Evolutionary conservation across 2,888 invertebrate genomes (phyloP).

Genomic region (Calliphora vomitoria): DNA sequence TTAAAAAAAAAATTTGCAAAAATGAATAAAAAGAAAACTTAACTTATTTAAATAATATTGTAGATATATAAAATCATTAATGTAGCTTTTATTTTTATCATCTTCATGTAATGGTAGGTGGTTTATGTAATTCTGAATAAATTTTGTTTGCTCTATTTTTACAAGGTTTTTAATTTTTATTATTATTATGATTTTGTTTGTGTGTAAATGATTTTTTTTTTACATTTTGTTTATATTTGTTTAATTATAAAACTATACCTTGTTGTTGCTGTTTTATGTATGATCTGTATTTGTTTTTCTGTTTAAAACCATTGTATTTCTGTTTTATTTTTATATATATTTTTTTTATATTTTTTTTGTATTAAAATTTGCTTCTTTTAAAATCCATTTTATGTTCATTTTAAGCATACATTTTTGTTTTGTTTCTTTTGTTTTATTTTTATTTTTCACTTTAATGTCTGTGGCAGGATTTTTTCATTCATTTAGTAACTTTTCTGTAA

Average conservation of each 20-base stretch:
- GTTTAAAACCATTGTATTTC: slow-evolving; percentile 72
- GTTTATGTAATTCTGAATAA: slow-evolving; percentile 64
- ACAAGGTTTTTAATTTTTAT: slow-evolving; percentile 52
- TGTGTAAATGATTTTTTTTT: slow-evolving; percentile 29
- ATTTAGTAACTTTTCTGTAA: slow-evolving; percentile 72
- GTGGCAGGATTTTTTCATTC: slow-evolving; percentile 74
- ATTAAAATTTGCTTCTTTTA: slow-evolving; percentile 63
- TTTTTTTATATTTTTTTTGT: slow-evolving; percentile 55
- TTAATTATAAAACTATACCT: slow-evolving; percentile 61
- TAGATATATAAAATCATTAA: background rate
- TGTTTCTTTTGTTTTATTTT: slow-evolving; percentile 22
- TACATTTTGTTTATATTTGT: slow-evolving; percentile 21
- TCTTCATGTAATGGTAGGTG: slow-evolving; percentile 46
- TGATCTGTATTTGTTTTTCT: slow-evolving; percentile 41
- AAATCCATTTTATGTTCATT: slow-evolving; percentile 75
- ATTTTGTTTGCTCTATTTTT: slow-evolving; percentile 55
- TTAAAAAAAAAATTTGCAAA: too few relatives aligned
- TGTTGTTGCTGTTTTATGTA: slow-evolving; percentile 40
- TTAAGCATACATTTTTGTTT: slow-evolving; percentile 16
- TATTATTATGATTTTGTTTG: slow-evolving; percentile 19
- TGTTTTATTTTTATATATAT: slow-evolving; percentile 42
- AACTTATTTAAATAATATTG: background rate
- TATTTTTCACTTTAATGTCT: slow-evolving; percentile 60
- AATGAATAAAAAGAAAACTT: too few relatives aligned
- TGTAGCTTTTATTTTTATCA: slow-evolving; percentile 21